phyloP scores from a whole-genome alignment of 2,113 vertebrate genomes.

The Semnopithecus entellus region DNA sequence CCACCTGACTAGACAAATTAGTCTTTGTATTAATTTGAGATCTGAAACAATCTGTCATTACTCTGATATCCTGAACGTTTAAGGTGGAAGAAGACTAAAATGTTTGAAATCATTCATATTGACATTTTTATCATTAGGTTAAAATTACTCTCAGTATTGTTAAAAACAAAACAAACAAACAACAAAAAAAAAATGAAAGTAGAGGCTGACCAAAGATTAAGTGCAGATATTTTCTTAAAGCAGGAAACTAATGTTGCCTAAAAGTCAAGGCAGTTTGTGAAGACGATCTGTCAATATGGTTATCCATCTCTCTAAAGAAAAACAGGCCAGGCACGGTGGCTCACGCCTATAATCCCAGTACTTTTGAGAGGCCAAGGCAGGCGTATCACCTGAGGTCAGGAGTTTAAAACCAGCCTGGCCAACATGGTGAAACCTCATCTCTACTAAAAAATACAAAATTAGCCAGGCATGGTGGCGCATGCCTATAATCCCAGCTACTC shows the following conservation, averaged over 20 bases:
- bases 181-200: background rate
- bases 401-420: too few species aligned
- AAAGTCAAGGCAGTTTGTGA: conserved; percentile 6
- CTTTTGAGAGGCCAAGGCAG: too few species aligned
- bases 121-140: conserved; percentile 31
- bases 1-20: background rate
- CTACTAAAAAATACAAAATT: too few species aligned
- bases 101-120: background rate
- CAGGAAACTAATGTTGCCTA: conserved; percentile 4
- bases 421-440: too few species aligned
- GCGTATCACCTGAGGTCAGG: too few species aligned
- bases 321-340: too few species aligned
- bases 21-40: conserved; percentile 26
- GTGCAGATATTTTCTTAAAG: conserved; percentile 1
- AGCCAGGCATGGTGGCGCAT: too few species aligned
- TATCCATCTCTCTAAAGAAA: background rate
- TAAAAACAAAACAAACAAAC: background rate
- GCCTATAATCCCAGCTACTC: too few species aligned
- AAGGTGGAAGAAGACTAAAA: conserved; percentile 17
- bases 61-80: conserved; percentile 11
- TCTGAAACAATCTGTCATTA: conserved; percentile 15
- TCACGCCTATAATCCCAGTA: too few species aligned
- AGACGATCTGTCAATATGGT: background rate
- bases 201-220: background rate
- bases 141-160: conserved; percentile 9